Percentiles rank a stretch among this genome's conserved stretches.
Evolutionary conservation across 2,113 vertebrate species (phyloP).

Genomic region (Chunga burmeisteri): DNA sequence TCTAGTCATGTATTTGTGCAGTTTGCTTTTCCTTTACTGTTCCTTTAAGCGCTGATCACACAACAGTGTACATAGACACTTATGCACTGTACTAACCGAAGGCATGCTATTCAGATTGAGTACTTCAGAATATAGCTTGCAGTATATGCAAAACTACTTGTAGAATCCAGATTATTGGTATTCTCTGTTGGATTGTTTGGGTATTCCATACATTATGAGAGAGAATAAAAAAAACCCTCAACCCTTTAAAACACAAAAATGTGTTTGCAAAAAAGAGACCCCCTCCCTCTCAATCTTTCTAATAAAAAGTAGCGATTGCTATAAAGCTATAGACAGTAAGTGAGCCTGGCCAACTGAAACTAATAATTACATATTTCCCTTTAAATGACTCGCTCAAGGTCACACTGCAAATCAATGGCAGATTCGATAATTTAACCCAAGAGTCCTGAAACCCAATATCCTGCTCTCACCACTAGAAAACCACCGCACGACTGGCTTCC

Average conservation of each 20-base stretch:
- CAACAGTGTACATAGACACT: neutral
- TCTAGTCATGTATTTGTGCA: neutral
- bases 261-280: neutral
- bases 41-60: neutral
- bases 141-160: neutral
- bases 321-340: neutral
- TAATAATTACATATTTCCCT: constrained; percentile 47
- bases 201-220: neutral
- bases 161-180: neutral
- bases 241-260: neutral
- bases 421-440: constrained; percentile 45
- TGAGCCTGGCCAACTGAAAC: constrained; percentile 11
- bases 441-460: constrained; percentile 37
- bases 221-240: neutral
- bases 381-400: constrained; percentile 40
- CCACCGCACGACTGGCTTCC: neutral
- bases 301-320: neutral
- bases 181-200: neutral
- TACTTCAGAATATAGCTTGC: neutral
- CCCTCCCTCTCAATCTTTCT: neutral
- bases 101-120: neutral
- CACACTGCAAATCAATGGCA: constrained; percentile 51
- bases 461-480: constrained; percentile 27
- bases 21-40: neutral
- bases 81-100: neutral